Percentiles rank a stretch among this genome's conserved stretches.
Evolutionary conservation across 1,140 invertebrate genomes (phyloP).

Genomic region (Coenobita brevimanus): DNA sequence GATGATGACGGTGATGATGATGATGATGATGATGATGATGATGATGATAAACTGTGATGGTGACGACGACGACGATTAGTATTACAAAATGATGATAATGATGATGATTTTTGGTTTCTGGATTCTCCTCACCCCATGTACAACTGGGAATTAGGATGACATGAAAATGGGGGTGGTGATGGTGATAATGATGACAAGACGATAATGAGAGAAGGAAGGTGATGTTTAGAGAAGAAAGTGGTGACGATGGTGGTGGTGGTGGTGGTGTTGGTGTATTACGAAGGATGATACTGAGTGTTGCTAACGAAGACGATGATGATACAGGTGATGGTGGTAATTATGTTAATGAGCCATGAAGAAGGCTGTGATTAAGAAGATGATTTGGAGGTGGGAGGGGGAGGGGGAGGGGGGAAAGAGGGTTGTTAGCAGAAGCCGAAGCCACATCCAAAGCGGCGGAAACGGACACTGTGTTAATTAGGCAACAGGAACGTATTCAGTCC

Average conservation of each 20-base stretch:
- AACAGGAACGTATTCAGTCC: conserved; percentile 59
- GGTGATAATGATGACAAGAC: no score
- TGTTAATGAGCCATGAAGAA: neutral
- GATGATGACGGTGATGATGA: conserved; percentile 5
- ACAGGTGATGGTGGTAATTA: neutral
- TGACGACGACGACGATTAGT: neutral
- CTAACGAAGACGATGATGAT: conserved; percentile 33
- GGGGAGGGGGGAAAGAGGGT: neutral
- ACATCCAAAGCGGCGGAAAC: conserved; percentile 32
- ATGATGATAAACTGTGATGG: conserved; percentile 7
- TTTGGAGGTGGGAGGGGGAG: neutral
- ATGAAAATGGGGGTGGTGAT: no score
- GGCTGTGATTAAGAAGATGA: neutral
- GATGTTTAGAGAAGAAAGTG: no score
- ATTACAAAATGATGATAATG: neutral
- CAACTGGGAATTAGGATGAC: no score
- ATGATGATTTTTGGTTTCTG: no score
- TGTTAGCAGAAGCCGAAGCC: conserved; percentile 33
- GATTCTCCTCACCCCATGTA: no score
- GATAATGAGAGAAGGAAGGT: no score
- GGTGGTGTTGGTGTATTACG: no score
- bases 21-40: neutral
- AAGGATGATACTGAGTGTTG: no score
- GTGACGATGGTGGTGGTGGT: no score
- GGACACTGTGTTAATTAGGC: conserved; percentile 62